These are phyloP conservation scores for Aromia moschata DNA, from an alignment of 2,888 invertebrate species.

Conservation along the genomic window DNA sequence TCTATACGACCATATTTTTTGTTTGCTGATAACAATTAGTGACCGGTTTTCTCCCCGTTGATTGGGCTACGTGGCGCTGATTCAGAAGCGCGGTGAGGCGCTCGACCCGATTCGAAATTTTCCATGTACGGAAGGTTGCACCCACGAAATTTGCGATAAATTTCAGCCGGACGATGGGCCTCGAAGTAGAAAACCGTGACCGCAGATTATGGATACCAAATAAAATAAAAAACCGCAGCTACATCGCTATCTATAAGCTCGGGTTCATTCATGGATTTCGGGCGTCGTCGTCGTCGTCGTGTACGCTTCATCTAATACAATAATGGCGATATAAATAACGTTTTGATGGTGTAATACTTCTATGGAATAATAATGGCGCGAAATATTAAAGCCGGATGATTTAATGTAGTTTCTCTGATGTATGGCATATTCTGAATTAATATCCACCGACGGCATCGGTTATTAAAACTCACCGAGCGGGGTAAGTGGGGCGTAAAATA, in stretches of 20 bases:
- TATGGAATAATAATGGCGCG: conserved; percentile 34
- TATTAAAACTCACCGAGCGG: conserved; percentile 37
- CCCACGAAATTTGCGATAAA: background rate
- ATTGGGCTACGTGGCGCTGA: no score
- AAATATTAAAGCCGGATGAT: conserved; percentile 41
- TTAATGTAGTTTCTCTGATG: conserved; percentile 44
- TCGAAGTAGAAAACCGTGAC: background rate
- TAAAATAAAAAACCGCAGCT: conserved; percentile 12
- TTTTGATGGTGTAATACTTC: conserved; percentile 30
- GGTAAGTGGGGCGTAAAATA: conserved; percentile 34
- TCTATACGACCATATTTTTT: no score
- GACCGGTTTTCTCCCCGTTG: no score
- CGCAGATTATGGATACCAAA: background rate
- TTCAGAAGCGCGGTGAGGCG: no score
- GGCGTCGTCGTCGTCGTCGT: background rate
- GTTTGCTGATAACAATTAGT: no score
- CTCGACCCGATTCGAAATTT: no score
- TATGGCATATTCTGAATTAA: conserved; percentile 42
- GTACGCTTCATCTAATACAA: conserved; percentile 1
- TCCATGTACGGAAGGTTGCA: background rate
- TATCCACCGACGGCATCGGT: conserved; percentile 33
- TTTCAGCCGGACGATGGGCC: background rate
- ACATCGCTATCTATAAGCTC: no score
- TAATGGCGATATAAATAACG: conserved; percentile 31
- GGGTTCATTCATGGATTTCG: conserved; percentile 11